A percentile compares a stretch with the other conserved stretches of the same genome.
These are phyloP conservation scores for Eumerus sabulonum DNA, from an alignment of 2,888 invertebrate genomes.

Conservation along the genomic window DNA sequence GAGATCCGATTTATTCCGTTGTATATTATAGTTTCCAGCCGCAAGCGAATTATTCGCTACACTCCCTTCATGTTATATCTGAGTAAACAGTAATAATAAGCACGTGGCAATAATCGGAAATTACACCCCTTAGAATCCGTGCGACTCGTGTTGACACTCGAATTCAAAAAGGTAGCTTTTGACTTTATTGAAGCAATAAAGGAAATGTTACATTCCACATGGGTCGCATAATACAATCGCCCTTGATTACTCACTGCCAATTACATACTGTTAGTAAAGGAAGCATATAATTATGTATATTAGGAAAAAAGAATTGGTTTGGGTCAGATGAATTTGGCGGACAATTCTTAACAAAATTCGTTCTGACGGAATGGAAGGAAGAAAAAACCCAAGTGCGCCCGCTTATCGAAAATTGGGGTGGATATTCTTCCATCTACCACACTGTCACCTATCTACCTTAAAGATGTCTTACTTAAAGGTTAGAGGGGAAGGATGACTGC, in stretches of 20 bases:
- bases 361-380: no score
- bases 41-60: conserved; percentile 52
- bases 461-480: no score
- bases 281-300: no score
- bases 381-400: no score
- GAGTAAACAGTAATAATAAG: conserved; percentile 44
- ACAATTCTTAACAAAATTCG: no score
- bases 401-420: no score
- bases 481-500: no score
- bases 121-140: conserved; percentile 44
- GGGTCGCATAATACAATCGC: conserved; percentile 25
- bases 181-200: conserved; percentile 36
- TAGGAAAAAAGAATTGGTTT: no score
- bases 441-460: no score
- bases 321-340: no score
- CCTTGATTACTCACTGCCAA: conserved; percentile 49
- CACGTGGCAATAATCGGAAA: conserved; percentile 62
- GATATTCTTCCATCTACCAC: no score
- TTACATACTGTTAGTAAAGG: conserved; percentile 18
- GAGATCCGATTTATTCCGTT: conserved; percentile 28
- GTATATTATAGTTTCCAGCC: conserved; percentile 28
- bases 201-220: background rate
- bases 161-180: conserved; percentile 29
- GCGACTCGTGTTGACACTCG: conserved; percentile 18
- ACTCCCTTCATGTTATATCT: conserved; percentile 33